Evolutionary conservation across 2,113 vertebrate species (phyloP).

Genomic region (Microcebus lehilahytsara): DNA sequence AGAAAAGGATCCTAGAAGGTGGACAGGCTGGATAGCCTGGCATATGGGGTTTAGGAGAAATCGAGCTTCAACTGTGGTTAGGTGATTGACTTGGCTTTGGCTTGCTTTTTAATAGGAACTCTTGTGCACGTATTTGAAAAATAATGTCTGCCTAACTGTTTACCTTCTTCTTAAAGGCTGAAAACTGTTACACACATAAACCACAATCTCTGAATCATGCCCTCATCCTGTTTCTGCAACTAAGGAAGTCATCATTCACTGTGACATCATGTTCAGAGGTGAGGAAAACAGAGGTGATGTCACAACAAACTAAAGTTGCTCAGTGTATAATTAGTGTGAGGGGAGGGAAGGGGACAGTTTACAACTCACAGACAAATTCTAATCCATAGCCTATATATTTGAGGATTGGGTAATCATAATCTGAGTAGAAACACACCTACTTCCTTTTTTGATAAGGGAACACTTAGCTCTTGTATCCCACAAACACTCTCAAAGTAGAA

Average conservation of each 20-base stretch:
- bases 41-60: constrained; percentile 5
- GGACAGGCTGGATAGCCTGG: not conserved
- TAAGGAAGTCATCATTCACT: constrained; percentile 79
- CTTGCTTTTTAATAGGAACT: constrained; percentile 56
- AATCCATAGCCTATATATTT: constrained; percentile 41
- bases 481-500: constrained; percentile 42
- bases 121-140: constrained; percentile 21
- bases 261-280: constrained; percentile 81
- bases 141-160: constrained; percentile 31
- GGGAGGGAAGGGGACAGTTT: not conserved
- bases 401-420: constrained; percentile 36
- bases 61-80: not conserved
- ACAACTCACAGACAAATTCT: not conserved
- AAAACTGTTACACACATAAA: constrained; percentile 71
- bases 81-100: not conserved
- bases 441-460: constrained; percentile 58
- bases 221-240: constrained; percentile 80
- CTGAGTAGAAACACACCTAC: constrained; percentile 35
- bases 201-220: constrained; percentile 80
- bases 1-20: not conserved
- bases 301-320: constrained; percentile 65
- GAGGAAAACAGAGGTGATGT: constrained; percentile 76
- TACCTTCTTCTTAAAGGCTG: constrained; percentile 59
- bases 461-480: constrained; percentile 27
- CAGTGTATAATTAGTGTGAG: not conserved